Evolutionary conservation across 2,797 vertebrate species (phyloP), one percentile per base, ranked within the genome.

Genomic region (Pipistrellus pipistrellus): DNA sequence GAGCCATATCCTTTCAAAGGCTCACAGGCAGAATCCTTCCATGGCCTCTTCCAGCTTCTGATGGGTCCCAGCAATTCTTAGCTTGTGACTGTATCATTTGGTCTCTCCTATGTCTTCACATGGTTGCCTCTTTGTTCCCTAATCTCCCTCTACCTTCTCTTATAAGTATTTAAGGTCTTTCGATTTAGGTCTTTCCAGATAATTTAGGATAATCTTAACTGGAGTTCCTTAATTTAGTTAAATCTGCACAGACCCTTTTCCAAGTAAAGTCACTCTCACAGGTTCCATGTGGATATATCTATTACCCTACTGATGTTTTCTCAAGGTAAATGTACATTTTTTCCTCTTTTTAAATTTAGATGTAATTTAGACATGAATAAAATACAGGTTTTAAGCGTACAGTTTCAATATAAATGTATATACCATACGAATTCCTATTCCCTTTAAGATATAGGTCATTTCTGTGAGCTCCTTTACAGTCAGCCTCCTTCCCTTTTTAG

Each of bases 241-340:
- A 9, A 14, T 59, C 17, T 51, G 15, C n/a, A 27, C 10, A 51
- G 78, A 25, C 25, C 8, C 35, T 84, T 53, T 57, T 41, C 25
- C 55, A 66, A 9, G 41, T 25, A 35, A 46, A 21, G 73, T 32
- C 10, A 14, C 13, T 0, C 2, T 41, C 8, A 35, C 3, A 68
- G n/a, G 23, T 44, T 41, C 30, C 0, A 0, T 20, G 0, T 66
- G 21, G 76, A 46, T 27, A 1, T 46, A n/a, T 7, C n/a, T 18
- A 27, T 82, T 55, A 2, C 35, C n/a, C 10, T 48, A 18, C 18
- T 23, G 6, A 9, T 55, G 27, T 15, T 82, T 76, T 82, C 51
- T 53, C 8, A 11, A 85, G 46, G 23, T 9, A 53, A 46, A 64
- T 6, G 15, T 71, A 8, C 9, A 35, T 8, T n/a, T 18, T 76